Base-by-base conservation (phyloP, 2,797 vertebrate genomes). In the Pseudochirops cupreus region DNA sequence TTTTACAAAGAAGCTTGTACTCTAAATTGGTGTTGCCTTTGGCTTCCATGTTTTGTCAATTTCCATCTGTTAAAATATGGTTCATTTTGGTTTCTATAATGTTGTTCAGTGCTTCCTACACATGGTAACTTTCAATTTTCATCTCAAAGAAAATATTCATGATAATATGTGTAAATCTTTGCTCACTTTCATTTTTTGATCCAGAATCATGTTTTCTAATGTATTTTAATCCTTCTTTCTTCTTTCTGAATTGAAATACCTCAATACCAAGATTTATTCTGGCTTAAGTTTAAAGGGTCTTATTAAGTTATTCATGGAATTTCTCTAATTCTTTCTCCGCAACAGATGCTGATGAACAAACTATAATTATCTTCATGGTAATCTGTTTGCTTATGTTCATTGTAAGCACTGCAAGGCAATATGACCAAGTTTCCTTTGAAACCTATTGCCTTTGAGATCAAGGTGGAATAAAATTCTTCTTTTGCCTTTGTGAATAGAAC, bases 61-160 rank as follows among this genome's bases (percentile, higher is more conserved):
- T 50, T 39, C 74, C 74, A 87, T 87, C 74, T 87, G 74, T 87
- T 87, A 87, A 87, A 87, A 87, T 50, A 87, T 50, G 74, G 74
- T 87, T 87, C 74, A 46, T 87, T 87, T 87, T 24, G 4, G 74
- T 87, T 87, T 87, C 74, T 87, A 26, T 87, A 39, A 87, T 50
- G 39, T 82, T 82, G 21, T 87, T 50, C 39, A 46, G 74, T 26
- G 39, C 9, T 87, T 87, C 74, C 24, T 87, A 87, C 39, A 87
- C 24, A 21, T 26, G 39, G 39, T 14, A 87, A 87, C 9, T 87
- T 87, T 39, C 39, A 87, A 50, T 87, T 87, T 87, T 50, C 24
- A 87, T 87, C 39, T 50, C 74, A 87, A 50, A 87, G 33, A 39
- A 46, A 82, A 39, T 82, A 87, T 87, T 87, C 6, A 2, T 87